These are phyloP conservation scores for Caenorhabditis wallacei DNA, from an alignment of 2,888 invertebrate genomes.

Conservation along the genomic window DNA sequence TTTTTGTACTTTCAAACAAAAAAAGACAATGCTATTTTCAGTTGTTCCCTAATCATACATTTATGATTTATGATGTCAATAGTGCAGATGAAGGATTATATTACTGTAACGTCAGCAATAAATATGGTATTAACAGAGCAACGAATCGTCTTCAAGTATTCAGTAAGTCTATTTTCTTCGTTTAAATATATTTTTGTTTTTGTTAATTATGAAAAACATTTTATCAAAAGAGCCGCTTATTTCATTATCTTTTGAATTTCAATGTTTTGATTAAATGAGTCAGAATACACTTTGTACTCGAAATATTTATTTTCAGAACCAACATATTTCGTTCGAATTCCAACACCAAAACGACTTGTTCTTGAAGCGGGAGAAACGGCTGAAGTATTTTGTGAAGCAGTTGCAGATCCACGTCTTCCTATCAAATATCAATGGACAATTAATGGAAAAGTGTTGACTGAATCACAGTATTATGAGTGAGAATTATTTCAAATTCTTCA, in stretches of 20 bases:
- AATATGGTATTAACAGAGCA: conserved; percentile 83
- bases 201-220: too few relatives aligned
- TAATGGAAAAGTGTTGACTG: conserved; percentile 74
- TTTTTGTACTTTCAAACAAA: too few relatives aligned
- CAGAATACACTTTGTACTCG: neutral
- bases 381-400: conserved; percentile 78
- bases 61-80: conserved; percentile 79
- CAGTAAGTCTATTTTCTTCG: conserved; percentile 72
- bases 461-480: conserved; percentile 69
- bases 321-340: conserved; percentile 81
- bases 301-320: conserved; percentile 75
- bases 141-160: conserved; percentile 81
- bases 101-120: conserved; percentile 83
- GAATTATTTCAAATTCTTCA: neutral
- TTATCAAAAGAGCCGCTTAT: too few relatives aligned
- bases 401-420: conserved; percentile 77
- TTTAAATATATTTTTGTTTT: conserved; percentile 2
- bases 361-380: conserved; percentile 78
- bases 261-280: conserved; percentile 18
- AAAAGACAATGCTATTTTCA: too few relatives aligned
- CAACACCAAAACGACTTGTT: conserved; percentile 75
- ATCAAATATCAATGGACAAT: conserved; percentile 80
- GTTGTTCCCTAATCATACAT: conserved; percentile 81
- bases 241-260: too few relatives aligned
- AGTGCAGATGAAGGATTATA: conserved; percentile 81